Base-by-base conservation (phyloP, 2,888 invertebrate genomes). In the Mimumesa dahlbomi region DNA sequence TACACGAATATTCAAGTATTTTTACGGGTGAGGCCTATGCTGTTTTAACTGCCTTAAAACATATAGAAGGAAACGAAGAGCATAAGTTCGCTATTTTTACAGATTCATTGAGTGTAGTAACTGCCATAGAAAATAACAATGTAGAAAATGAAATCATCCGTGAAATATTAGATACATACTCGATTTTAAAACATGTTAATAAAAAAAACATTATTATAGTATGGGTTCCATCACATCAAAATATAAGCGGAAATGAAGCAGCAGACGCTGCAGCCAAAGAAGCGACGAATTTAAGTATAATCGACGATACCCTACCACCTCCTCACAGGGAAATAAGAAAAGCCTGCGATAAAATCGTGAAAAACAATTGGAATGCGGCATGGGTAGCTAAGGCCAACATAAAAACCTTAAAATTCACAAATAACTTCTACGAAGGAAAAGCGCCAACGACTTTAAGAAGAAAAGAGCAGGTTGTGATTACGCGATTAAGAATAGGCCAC, bases 201-300 rank as follows among this genome's bases (percentile, higher is more conserved):
- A 21, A 19, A n/a, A 54, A 54, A 9, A 16, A 53, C 0, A 14
- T 31, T 5, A 43, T 16, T 3, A 31, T 54, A 1, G 19, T 31
- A 2, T 54, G 54, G 43, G 21, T 43, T 2, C 43, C 34, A 9
- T 43, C 45, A 3, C 38, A 56, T 11, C 22, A 22, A 46, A 36
- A 22, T 2, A 46, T 46, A 21, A 7, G n/a, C 0, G 45, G 25
- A 2, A 45, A 46, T 14, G 38, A 36, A 25, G 1, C 13, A 18
- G 46, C 46, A 9, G 46, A 56, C 2, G 3, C 3, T 0, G 25
- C 46, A 7, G 46, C 46, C 0, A 46, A 25, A 45, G 38, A 46
- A 18, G 46, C 56, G 16, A n/a, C 46, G 9, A 31, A 6, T 1
- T 29, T 42, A 1, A 1, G 9, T 11, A 4, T 7, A 22, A 11